Evolutionary conservation across 2,797 vertebrate genomes (phyloP).

Genomic region (Lepus townsendii): DNA sequence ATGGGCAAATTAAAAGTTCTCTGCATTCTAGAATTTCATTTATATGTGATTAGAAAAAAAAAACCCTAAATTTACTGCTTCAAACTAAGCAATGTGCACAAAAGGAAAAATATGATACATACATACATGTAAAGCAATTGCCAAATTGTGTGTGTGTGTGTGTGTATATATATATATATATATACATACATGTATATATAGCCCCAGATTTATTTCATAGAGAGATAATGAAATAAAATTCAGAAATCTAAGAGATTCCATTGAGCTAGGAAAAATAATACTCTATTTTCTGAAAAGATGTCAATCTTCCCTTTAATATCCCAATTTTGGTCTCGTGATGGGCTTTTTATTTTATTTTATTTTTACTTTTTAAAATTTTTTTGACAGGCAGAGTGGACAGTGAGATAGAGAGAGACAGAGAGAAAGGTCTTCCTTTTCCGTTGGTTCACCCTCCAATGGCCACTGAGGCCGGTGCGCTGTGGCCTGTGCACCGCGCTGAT

Average conservation of each 20-base stretch:
- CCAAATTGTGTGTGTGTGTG: not conserved
- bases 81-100: not conserved
- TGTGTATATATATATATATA: too few relatives aligned
- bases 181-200: not conserved
- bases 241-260: constrained; percentile 36
- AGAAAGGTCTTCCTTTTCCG: too few relatives aligned
- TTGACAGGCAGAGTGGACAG: too few relatives aligned
- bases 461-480: too few relatives aligned
- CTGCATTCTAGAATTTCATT: not conserved
- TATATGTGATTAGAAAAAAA: constrained; percentile 12
- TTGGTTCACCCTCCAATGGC: too few relatives aligned
- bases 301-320: not conserved
- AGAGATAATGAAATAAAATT: constrained; percentile 39
- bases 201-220: constrained; percentile 3
- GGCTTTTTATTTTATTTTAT: too few relatives aligned
- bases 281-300: constrained; percentile 48
- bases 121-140: not conserved
- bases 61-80: not conserved
- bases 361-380: too few relatives aligned
- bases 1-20: not conserved
- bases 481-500: too few relatives aligned
- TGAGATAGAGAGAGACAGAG: too few relatives aligned
- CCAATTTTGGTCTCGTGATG: not conserved
- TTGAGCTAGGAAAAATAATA: constrained; percentile 16
- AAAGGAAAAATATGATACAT: not conserved